phyloP scores from a whole-genome alignment of 2,797 vertebrate species.

The Darevskia mixta region DNA sequence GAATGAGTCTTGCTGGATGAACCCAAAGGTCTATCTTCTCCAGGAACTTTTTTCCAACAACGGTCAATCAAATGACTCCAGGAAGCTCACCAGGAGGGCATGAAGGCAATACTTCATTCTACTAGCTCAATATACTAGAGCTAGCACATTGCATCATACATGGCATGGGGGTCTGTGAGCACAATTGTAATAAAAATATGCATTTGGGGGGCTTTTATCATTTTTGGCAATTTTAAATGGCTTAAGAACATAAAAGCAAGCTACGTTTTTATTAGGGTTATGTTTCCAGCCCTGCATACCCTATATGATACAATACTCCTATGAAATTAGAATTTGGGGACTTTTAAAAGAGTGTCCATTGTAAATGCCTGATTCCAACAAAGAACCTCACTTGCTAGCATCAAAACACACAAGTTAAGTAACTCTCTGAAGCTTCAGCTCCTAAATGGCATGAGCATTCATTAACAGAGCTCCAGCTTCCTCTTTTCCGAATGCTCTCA shows the following conservation, averaged over 20 bases:
- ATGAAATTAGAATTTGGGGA: not conserved
- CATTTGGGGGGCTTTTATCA: too few relatives aligned
- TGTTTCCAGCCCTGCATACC: too few relatives aligned
- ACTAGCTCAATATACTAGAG: not conserved
- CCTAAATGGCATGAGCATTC: constrained; percentile 29
- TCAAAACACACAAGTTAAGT: constrained; percentile 13
- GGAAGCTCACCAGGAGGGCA: not conserved
- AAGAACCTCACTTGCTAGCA: constrained; percentile 5
- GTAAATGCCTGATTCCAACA: constrained; percentile 32
- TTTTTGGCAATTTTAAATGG: too few relatives aligned
- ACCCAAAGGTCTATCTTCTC: not conserved
- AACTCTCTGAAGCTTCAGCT: constrained; percentile 49
- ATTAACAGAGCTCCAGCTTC: constrained; percentile 50
- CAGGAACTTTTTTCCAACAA: not conserved
- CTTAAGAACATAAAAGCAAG: too few relatives aligned
- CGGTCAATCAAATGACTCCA: not conserved
- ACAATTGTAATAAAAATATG: not conserved
- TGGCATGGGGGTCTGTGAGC: not conserved
- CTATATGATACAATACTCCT: too few relatives aligned
- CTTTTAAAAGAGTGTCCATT: not conserved
- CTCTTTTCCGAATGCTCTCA: constrained; percentile 49
- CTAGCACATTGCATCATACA: not conserved
- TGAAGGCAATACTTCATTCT: not conserved
- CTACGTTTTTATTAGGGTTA: too few relatives aligned
- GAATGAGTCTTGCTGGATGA: not conserved